These are phyloP conservation scores for Penaeus chinensis DNA, from an alignment of 1,140 invertebrate species.

Conservation along the genomic window DNA sequence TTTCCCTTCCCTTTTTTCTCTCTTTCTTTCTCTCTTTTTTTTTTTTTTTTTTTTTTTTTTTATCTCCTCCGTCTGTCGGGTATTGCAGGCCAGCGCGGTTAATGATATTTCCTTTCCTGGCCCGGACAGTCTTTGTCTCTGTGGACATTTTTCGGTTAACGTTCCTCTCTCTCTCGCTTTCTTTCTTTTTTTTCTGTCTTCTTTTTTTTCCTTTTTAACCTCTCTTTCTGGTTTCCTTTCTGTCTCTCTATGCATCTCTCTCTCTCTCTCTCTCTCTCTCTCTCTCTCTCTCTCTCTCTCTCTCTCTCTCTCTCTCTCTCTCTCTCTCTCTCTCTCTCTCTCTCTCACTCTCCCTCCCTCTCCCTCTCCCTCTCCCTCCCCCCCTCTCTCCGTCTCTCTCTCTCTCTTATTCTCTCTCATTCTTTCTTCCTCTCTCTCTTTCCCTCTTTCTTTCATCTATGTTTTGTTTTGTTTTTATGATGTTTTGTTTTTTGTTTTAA, in stretches of 20 bases:
- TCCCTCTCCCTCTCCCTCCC: conserved; percentile 14
- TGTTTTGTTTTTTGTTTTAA: no score
- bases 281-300: not conserved
- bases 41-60: no score
- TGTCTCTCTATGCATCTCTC: not conserved
- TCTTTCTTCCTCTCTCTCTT: not conserved
- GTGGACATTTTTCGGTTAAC: not conserved
- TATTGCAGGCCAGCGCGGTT: no score
- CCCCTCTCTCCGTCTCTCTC: not conserved
- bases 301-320: not conserved
- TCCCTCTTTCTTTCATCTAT: conserved; percentile 6
- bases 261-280: not conserved
- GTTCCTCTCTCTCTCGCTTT: conserved; percentile 2
- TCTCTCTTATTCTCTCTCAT: not conserved
- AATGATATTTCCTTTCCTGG: no score
- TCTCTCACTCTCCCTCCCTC: not conserved
- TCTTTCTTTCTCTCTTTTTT: no score
- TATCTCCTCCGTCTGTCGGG: no score
- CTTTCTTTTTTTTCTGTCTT: no score
- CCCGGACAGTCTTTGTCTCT: no score
- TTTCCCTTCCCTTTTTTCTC: no score
- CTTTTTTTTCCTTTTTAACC: conserved; percentile 4
- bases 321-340: not conserved
- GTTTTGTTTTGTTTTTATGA: no score
- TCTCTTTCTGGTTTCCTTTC: not conserved